Base-by-base conservation (phyloP, 2,888 invertebrate species). In the Limnephilus marmoratus region DNA sequence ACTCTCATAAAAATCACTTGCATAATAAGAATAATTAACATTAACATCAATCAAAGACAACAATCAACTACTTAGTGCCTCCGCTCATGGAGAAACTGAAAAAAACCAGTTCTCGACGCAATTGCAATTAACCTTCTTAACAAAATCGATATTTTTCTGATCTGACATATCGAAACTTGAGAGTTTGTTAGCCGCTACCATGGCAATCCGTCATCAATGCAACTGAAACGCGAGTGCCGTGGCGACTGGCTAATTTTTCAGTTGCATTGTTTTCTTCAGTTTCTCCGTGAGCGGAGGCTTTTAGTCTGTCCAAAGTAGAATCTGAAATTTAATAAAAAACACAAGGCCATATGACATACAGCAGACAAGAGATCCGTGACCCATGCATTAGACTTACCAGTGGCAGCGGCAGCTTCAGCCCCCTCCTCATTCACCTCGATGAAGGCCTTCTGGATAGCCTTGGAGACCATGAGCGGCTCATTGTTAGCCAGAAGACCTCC, bases 341-440 rank as follows among this genome's bases (percentile, higher is more conserved):
- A 53, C 53, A 18, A 3, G 24, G 18, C 7, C 12, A 7, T 68
- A 68, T 68, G 24, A 68, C 68, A 68, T 5, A 68, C 68, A 68
- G 24, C 68, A 24, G 18, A 68, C 24, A 68, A 68, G 24, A 68
- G 68, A 68, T 24, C 68, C 24, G 2, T 68, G 1, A 68, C 24
- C 68, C 68, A 68, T 7, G 68, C 68, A 7, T 5, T 68, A 68
- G 68, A 68, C 97, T 96, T 95, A 98, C 98, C 98, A 91, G 98
- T 98, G 29, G 98, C 98, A 3, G 98, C 98, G 82, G 98, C 97
- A 0, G 98, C 98, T 94, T 98, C 98, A 2, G 98, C 98, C 0
- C 99, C 99, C 94, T 98, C 98, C 94, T 99, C 99, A 95, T 98
- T 98, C 0, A 99, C 98, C 94, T 98, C 98, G 94, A 99, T 97